Percentiles rank a stretch among this genome's conserved stretches.
Evolutionary conservation across 2,888 invertebrate species (phyloP).

Genomic region (Apeira syringaria): DNA sequence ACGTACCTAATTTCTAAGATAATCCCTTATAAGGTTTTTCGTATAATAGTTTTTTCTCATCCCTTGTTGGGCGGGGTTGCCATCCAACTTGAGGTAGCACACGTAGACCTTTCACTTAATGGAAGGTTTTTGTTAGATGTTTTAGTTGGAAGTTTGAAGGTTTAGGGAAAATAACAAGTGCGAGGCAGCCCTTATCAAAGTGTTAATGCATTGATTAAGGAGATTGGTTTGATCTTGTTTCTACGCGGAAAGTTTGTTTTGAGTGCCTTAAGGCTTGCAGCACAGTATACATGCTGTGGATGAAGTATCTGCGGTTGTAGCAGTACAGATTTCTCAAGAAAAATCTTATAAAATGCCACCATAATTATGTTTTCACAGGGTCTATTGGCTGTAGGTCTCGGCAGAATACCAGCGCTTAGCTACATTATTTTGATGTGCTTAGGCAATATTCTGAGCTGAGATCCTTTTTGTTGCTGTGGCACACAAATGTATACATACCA

Average conservation of each 20-base stretch:
- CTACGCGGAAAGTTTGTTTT: slow-evolving; percentile 6
- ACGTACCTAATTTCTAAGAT: slow-evolving; percentile 56
- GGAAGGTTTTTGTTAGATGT: slow-evolving; percentile 30
- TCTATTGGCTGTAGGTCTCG: no score
- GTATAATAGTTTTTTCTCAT: slow-evolving; percentile 38
- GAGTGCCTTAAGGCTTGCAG: no score
- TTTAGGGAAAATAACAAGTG: slow-evolving; percentile 19
- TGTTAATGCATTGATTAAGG: slow-evolving; percentile 21
- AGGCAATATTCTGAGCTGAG: no score
- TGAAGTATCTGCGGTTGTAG: no score
- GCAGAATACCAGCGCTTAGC: no score
- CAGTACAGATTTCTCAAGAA: no score
- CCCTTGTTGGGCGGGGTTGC: slow-evolving; percentile 44
- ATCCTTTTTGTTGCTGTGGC: no score
- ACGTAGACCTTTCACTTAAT: slow-evolving; percentile 26
- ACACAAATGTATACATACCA: no score
- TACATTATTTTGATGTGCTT: no score
- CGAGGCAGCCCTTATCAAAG: slow-evolving; percentile 19
- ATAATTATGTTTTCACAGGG: no score
- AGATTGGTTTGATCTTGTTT: slow-evolving; percentile 25
- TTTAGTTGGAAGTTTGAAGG: slow-evolving; percentile 28
- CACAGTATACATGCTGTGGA: no score
- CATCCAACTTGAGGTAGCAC: slow-evolving; percentile 17
- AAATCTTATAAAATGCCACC: no score
- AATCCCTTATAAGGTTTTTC: slow-evolving; percentile 50